Evolutionary conservation across 1,140 invertebrate genomes (phyloP).

Genomic region (Rhopalosiphum padi): DNA sequence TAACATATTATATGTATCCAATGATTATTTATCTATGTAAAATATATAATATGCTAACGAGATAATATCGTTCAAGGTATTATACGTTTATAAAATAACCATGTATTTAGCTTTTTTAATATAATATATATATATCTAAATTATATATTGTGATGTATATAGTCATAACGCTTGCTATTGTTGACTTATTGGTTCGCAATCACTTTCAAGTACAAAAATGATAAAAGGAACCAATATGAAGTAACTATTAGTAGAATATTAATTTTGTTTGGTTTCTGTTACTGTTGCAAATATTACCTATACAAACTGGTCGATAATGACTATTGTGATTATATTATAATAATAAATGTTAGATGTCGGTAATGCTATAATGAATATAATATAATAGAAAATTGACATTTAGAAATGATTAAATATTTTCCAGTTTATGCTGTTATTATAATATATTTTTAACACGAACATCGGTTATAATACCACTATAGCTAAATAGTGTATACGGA

Average conservation of each 20-base stretch:
- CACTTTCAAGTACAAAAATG: not conserved
- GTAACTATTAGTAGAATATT: not conserved
- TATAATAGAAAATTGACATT: not conserved
- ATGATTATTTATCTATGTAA: not conserved
- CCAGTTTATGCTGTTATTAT: not conserved
- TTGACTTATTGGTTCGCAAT: not conserved
- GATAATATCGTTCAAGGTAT: not conserved
- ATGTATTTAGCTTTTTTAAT: not conserved
- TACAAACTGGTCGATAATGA: not conserved
- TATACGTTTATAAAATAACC: not conserved
- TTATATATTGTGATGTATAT: not conserved
- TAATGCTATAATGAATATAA: not conserved
- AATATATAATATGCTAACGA: not conserved
- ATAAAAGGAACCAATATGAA: not conserved
- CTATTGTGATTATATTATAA: not conserved
- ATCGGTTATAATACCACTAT: not conserved
- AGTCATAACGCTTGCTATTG: not conserved
- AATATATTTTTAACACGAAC: not conserved
- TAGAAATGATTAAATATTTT: not conserved
- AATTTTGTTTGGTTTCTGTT: not conserved
- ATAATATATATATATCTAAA: not conserved
- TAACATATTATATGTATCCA: not conserved
- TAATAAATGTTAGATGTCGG: not conserved
- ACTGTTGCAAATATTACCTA: not conserved
- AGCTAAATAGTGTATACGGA: not conserved